phyloP scores from a whole-genome alignment of 2,797 vertebrate genomes.

The Balearica regulorum region DNA sequence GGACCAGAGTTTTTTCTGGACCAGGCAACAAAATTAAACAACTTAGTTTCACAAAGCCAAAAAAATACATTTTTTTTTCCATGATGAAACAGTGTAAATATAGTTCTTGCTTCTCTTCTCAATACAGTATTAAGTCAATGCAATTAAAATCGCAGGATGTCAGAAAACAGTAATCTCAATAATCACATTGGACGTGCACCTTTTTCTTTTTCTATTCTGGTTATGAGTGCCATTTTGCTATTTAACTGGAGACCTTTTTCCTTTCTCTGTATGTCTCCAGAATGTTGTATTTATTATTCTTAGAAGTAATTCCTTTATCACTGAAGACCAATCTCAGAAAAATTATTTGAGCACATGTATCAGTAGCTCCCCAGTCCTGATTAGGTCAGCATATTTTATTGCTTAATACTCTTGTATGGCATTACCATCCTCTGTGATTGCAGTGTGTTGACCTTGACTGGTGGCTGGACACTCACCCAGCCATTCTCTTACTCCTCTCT shows the following conservation, averaged over 20 bases:
- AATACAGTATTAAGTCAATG: not conserved
- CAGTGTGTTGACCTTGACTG: not conserved
- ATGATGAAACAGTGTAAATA: not conserved
- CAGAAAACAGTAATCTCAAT: not conserved
- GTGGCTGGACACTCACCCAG: not conserved
- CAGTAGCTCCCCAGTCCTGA: not conserved
- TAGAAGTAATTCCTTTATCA: not conserved
- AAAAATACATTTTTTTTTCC: not conserved
- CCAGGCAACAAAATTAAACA: not conserved
- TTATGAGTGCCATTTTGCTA: not conserved
- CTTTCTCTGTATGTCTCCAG: not conserved
- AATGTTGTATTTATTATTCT: not conserved
- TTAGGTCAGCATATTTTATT: not conserved
- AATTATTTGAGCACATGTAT: not conserved
- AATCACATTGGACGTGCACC: fast-evolving
- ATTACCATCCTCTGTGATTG: not conserved
- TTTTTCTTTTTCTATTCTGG: not conserved
- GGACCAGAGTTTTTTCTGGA: not conserved
- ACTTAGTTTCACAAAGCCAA: not conserved
- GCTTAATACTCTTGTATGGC: not conserved
- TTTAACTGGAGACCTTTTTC: not conserved
- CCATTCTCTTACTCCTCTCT: not conserved
- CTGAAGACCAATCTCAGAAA: not conserved
- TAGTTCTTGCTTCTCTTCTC: not conserved
- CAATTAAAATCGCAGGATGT: not conserved